Conservation (phyloP, 2,888 invertebrate genomes). For the Sphaerophoria taeniata region DNA sequence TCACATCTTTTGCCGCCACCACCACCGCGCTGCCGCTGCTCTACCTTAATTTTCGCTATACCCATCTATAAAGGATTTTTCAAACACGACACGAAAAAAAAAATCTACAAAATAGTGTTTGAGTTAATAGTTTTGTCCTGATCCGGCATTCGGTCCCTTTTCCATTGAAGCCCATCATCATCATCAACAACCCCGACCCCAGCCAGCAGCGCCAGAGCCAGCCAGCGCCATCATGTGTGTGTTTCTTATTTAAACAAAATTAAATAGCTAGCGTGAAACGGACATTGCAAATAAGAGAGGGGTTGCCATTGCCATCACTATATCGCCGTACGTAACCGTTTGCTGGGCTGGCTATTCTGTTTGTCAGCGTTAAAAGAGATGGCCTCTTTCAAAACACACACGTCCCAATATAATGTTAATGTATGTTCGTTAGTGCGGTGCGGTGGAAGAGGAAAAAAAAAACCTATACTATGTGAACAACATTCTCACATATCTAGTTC, state of each 20-base stretch:
- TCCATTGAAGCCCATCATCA: slow-evolving; percentile 17
- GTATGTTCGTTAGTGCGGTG: slow-evolving; percentile 48
- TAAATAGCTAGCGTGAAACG: slow-evolving; percentile 73
- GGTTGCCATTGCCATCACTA: slow-evolving; percentile 10
- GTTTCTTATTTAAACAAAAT: slow-evolving; percentile 74
- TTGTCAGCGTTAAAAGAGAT: slow-evolving; percentile 56
- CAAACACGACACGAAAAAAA: background rate
- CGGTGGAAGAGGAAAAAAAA: slow-evolving; percentile 31
- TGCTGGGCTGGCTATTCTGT: slow-evolving; percentile 34
- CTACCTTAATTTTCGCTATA: slow-evolving; percentile 22
- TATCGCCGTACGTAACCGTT: background rate
- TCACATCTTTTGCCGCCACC: background rate
- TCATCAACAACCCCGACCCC: slow-evolving; percentile 34
- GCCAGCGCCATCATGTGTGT: slow-evolving; percentile 11
- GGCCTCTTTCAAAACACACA: slow-evolving; percentile 58
- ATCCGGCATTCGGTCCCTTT: slow-evolving; percentile 68
- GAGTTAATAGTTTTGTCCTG: slow-evolving; percentile 74
- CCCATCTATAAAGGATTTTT: slow-evolving; percentile 54
- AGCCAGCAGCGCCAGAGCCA: slow-evolving; percentile 29
- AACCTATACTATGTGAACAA: slow-evolving; percentile 20
- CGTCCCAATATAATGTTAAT: slow-evolving; percentile 35
- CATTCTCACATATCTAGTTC: slow-evolving; percentile 2
- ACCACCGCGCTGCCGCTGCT: slow-evolving; percentile 20
- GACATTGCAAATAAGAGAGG: slow-evolving; percentile 71
- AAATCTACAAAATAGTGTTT: slow-evolving; percentile 58